These are phyloP conservation scores for Drosophila seclusa DNA, from an alignment of 2,888 invertebrate species.

Conservation along the genomic window DNA sequence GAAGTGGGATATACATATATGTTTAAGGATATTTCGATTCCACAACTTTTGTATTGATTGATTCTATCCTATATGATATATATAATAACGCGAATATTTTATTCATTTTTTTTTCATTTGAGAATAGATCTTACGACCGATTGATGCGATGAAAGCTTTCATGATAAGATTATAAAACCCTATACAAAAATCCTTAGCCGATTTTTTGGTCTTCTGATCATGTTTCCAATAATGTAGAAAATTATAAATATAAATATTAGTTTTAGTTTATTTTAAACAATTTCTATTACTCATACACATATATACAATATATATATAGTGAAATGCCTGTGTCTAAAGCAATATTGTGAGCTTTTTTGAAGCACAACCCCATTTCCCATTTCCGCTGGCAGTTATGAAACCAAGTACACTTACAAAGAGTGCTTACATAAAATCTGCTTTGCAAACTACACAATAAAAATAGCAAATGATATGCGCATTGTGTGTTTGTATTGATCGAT, in stretches of 20 bases:
- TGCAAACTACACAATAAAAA: constrained; percentile 18
- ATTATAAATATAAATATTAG: background rate
- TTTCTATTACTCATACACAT: background rate
- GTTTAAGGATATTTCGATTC: background rate
- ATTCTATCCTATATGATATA: background rate
- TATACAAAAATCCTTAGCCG: background rate
- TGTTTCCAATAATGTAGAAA: background rate
- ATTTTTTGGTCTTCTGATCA: background rate
- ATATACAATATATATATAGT: background rate
- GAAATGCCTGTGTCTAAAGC: background rate
- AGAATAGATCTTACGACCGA: background rate
- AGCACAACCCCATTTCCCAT: constrained; percentile 67
- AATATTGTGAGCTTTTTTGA: background rate
- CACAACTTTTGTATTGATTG: background rate
- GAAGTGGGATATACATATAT: background rate
- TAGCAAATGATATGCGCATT: constrained; percentile 66
- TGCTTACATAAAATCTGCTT: constrained; percentile 69
- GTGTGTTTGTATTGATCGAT: constrained; percentile 31
- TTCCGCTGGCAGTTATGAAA: constrained; percentile 75
- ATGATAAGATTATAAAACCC: background rate
- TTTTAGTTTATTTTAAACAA: background rate
- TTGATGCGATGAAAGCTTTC: background rate
- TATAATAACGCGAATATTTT: background rate
- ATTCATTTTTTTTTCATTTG: background rate
- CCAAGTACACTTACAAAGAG: constrained; percentile 34